Evolutionary conservation across 1,140 invertebrate species (phyloP), one percentile per base, ranked within the genome.

Genomic region (Drosophila tristis): DNA sequence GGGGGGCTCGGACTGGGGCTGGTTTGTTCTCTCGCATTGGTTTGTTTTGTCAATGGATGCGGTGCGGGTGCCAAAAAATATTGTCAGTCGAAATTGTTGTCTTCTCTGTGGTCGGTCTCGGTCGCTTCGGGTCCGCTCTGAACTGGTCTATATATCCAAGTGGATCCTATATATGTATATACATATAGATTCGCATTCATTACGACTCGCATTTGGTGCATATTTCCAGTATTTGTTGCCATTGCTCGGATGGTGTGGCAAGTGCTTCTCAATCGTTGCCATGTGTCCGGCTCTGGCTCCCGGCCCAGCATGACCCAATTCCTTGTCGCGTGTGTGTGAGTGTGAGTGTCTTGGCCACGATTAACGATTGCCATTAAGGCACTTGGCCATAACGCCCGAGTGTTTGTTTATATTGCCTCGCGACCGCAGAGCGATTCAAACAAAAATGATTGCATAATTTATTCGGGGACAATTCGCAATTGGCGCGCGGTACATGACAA

Each of bases 71-170:
- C 81, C 81, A 86, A 86, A 86, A 35, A 87, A 78, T 82, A 86
- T 78, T 89, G 84, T 87, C 84, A 87, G 84, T 87, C 84, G 55
- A 59, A 87, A 89, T 78, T 78, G 67, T 76, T 84, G 72, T 89
- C 84, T 90, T 62, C 76, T 62, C 76, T 68, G 85, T 73, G 84
- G 84, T 84, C 84, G 84, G 43, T 84, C 67, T 29, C 54, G 56
- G 71, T 25, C 58, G 57, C 16, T 47, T 75, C 56, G 62, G 20
- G 25, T 39, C 20, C 29, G 61, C 26, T 63, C 54, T 42, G 20
- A 16, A 16, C 53, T 47, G 62, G 45, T 58, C 67, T n/a, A 70
- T 23, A 71, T 70, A 26, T 51, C 60, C 15, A 31, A 60, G 60
- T 55, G 60, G 60, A 35, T 55, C 16, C 29, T 51, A 35, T 51